phyloP scores from a whole-genome alignment of 2,797 vertebrate genomes.

The Erithacus rubecula region DNA sequence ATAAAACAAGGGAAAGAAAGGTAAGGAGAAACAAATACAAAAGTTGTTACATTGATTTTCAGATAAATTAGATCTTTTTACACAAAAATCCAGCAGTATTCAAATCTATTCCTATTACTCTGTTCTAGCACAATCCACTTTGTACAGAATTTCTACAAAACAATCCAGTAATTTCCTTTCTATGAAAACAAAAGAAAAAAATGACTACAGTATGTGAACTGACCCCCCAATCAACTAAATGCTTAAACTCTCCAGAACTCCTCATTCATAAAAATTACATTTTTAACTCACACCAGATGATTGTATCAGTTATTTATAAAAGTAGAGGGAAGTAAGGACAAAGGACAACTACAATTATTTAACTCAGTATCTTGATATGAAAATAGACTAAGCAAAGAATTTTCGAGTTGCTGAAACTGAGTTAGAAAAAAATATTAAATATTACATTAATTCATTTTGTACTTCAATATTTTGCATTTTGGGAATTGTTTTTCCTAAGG shows the following conservation, averaged over 20 bases:
- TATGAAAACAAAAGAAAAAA: neutral
- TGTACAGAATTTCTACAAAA: neutral
- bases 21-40: neutral
- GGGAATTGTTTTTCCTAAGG: neutral
- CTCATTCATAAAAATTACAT: neutral
- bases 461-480: neutral
- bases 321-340: neutral
- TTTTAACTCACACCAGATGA: neutral
- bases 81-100: neutral
- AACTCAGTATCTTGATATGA: neutral
- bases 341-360: neutral
- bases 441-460: neutral
- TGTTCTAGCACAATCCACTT: neutral
- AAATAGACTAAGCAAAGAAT: neutral
- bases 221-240: neutral
- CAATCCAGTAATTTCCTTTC: neutral
- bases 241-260: neutral
- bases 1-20: neutral
- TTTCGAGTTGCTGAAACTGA: neutral
- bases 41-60: neutral
- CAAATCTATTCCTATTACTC: neutral
- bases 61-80: neutral
- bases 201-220: neutral
- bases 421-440: neutral
- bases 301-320: neutral